Evolutionary conservation across 2,888 invertebrate species (phyloP).

Genomic region (Syrista parreyssii): DNA sequence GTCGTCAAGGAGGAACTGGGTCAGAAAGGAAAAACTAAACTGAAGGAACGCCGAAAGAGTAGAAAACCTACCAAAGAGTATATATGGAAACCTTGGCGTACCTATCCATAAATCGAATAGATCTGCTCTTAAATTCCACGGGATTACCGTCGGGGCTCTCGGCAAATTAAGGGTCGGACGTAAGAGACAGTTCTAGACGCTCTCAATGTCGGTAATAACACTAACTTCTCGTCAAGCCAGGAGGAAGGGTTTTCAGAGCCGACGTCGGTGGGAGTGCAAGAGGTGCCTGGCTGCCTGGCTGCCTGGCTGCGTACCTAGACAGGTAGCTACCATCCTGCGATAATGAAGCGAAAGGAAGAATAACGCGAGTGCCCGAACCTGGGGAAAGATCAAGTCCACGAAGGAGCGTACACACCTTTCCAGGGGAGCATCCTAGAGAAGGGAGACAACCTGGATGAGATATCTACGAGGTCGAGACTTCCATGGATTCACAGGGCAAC

Average conservation of each 20-base stretch:
- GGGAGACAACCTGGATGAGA: not conserved
- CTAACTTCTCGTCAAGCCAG: conserved; percentile 53
- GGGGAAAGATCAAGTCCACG: not conserved
- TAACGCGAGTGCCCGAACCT: conserved; percentile 14
- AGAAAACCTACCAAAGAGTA: too few relatives aligned
- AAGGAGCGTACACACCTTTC: not conserved
- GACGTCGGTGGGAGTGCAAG: conserved; percentile 23
- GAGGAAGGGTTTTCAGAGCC: conserved; percentile 12
- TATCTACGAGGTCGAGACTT: not conserved
- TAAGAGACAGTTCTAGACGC: conserved; percentile 43
- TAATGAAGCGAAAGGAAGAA: conserved; percentile 30
- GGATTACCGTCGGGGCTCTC: conserved; percentile 27
- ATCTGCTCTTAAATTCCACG: conserved; percentile 29
- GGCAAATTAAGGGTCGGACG: conserved; percentile 46
- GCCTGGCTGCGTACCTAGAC: conserved; percentile 13
- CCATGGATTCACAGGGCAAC: not conserved
- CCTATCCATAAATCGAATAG: conserved; percentile 4
- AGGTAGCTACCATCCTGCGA: conserved; percentile 12
- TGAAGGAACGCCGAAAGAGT: not conserved
- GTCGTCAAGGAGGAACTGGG: not conserved
- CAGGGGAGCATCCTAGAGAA: not conserved
- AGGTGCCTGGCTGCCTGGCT: conserved; percentile 9
- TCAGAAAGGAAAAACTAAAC: not conserved
- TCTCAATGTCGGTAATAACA: conserved; percentile 55
- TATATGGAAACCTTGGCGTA: not conserved